Conservation (phyloP, 2,113 vertebrate species). For the Felis chaus region DNA sequence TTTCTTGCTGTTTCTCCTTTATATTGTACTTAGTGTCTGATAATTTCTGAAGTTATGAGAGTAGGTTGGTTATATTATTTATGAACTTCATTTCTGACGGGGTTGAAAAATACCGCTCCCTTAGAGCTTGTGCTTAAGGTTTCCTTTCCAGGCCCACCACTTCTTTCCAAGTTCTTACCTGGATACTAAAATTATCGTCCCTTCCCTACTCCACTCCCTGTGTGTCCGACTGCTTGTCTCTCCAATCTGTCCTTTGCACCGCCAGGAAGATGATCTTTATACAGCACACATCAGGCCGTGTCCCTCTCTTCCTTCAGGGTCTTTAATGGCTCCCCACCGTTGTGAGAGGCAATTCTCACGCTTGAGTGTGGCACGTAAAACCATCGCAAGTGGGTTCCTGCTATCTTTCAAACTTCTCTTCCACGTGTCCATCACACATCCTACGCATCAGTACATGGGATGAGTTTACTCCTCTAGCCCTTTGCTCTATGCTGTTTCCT, state of each 20-base stretch:
- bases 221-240: background rate
- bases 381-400: background rate
- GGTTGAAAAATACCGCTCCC: background rate
- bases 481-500: background rate
- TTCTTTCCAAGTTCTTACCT: background rate
- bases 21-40: background rate
- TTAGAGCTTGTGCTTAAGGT: background rate
- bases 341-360: background rate
- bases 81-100: background rate
- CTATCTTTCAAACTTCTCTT: background rate
- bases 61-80: background rate
- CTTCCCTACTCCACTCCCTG: accelerated
- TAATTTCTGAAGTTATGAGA: background rate
- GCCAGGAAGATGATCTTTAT: background rate
- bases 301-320: background rate
- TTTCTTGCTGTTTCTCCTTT: background rate
- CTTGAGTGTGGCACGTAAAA: background rate
- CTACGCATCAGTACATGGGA: accelerated
- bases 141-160: background rate
- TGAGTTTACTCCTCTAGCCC: background rate
- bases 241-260: background rate
- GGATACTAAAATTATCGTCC: background rate
- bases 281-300: background rate
- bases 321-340: background rate
- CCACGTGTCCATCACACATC: background rate